Base-by-base conservation (phyloP, 2,113 vertebrate genomes). In the Sceloporus tristichus region DNA sequence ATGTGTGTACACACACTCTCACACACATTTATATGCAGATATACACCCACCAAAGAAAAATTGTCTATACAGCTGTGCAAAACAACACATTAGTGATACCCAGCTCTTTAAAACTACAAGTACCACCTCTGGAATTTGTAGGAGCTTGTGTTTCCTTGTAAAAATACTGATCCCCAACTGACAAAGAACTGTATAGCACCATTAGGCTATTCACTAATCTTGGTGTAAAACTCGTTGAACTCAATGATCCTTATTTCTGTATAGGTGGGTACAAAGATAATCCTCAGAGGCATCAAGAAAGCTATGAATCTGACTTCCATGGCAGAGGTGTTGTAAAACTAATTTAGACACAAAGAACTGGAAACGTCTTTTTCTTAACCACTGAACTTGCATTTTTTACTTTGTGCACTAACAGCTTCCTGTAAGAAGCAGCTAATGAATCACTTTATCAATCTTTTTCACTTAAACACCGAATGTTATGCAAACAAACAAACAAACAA, bases 371-470 rank as follows among this genome's bases (percentile, higher is more conserved):
- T 78, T 86, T 18, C 16, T 66, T 66, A 21, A n/a, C 84, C 40
- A 68, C 29, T 23, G 79, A 42, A 73, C 27, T 73, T 48, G 7
- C 48, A 48, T 48, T 27, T 38, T 73, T 62, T 40, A 27, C 56
- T 6, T 25, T 40, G 91, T 80, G 0, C 23, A 8, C 21, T 90
- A 40, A 29, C 53, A 48, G 19, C 71, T 1, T 90, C 65, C 65
- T 48, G 40, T 56, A 79, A 29, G 40, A 87, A 87, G 84, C 65
- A 85, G 85, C 54, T 88, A 77, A 87, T 82, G 75, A 87, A 85
- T 85, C 73, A 76, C 53, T 76, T 75, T 56, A 82, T 82, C 79
- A 27, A 54, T 77, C 80, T 54, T 53, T 53, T 76, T 5, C 87
- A 82, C 70, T 83, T 68, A 77, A 88, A 77, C 59, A 68, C 54